phyloP scores from a whole-genome alignment of 2,113 vertebrate species.

The Dicerorhinus sumatrensis region DNA sequence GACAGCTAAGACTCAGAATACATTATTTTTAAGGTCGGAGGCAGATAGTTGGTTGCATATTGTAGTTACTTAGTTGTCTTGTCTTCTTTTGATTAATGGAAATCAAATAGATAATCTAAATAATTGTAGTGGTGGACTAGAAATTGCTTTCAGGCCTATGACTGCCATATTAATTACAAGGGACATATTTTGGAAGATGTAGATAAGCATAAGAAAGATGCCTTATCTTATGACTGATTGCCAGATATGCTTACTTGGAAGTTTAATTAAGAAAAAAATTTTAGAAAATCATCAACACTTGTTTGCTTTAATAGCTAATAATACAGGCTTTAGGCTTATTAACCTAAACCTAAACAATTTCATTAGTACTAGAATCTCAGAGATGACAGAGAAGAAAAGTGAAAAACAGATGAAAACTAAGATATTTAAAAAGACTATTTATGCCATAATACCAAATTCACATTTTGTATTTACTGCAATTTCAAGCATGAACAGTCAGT shows the following conservation, averaged over 20 bases:
- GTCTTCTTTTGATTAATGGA: constrained; percentile 13
- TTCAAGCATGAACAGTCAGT: neutral
- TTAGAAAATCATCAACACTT: neutral
- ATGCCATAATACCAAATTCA: neutral
- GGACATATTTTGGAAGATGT: no score
- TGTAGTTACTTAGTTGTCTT: neutral
- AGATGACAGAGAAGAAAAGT: neutral
- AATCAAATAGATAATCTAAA: constrained; percentile 57
- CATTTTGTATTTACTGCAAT: neutral
- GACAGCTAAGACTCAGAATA: constrained; percentile 42
- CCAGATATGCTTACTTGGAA: neutral
- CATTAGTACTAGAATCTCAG: neutral
- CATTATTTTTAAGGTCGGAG: constrained; percentile 16
- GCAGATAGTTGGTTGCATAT: neutral
- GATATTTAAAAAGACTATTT: neutral
- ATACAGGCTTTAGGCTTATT: neutral
- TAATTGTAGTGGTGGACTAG: neutral
- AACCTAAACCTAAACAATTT: constrained; percentile 23
- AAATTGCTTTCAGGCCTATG: neutral
- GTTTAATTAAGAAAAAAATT: neutral
- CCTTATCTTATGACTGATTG: neutral
- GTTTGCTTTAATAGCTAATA: constrained; percentile 9
- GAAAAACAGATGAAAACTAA: neutral
- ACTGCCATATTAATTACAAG: neutral
- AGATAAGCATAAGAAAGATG: neutral